Evolutionary conservation across 1,140 invertebrate species (phyloP), one percentile per base, ranked within the genome.

Genomic region (Myzus persicae): DNA sequence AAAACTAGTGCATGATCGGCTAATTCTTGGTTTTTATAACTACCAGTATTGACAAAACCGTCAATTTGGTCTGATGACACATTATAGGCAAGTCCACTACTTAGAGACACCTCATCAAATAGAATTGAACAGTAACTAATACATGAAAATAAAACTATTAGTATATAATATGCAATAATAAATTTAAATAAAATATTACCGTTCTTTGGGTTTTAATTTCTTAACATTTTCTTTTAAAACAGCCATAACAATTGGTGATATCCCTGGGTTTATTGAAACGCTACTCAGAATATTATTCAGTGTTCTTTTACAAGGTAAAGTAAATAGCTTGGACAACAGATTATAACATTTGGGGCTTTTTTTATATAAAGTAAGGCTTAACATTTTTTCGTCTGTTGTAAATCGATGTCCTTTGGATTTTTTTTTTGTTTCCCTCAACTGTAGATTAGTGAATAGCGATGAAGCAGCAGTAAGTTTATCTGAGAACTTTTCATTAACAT

Each of bases 1-100:
- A 91, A 91, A 67, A 91, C 90, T 14, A 91, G 90, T 44, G 54
- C 90, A 67, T 81, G 59, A 40, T 91, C 42, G 2, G 51, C 48
- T 40, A 91, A 14, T 76, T 93, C 46, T 48, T 88, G 85, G 46
- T n/a, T 88, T 18, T 48, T 88, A 36, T 48, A 48, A 46, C 22
- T 46, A 20, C 85, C 85, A 46, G 85, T 31, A n/a, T 88, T n/a
- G 1, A 88, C 85, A 88, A 88, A 88, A 18, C 85, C 85, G 6
- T 88, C 24, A 46, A 88, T 88, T 48, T 46, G 11, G 31, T 88
- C 85, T 48, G 31, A 9, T 88, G 85, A 48, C 18, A n/a, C 14
- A 48, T 48, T 87, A 87, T 87, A 87, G 26, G 44, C 8, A 24
- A 87, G 42, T 26, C 44, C 84, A 31, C 84, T 46, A 46, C 84